phyloP scores from a whole-genome alignment of 1,140 invertebrate genomes.

The Calliphora vicina region DNA sequence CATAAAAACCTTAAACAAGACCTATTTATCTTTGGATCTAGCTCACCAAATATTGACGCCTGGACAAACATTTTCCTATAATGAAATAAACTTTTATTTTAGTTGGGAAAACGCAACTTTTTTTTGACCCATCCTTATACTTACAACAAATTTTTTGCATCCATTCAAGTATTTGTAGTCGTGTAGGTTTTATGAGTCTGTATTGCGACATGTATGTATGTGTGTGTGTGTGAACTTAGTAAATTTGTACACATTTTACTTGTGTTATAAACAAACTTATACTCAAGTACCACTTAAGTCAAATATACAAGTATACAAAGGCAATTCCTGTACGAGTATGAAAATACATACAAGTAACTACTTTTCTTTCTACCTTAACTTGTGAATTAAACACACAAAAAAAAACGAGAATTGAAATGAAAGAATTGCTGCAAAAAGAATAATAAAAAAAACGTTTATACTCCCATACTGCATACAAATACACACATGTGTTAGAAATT shows the following conservation, averaged over 20 bases:
- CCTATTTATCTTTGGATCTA: no score
- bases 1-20: no score
- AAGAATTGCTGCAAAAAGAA: no score
- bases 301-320: background rate
- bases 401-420: background rate
- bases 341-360: no score
- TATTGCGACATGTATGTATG: background rate
- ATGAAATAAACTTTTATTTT: no score
- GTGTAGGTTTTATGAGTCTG: no score
- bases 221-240: background rate
- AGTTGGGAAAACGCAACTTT: no score
- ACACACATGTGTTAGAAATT: background rate
- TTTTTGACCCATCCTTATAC: no score
- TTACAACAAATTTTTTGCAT: no score
- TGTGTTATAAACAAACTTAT: conserved; percentile 4
- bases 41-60: no score
- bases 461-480: background rate
- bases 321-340: background rate
- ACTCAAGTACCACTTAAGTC: background rate
- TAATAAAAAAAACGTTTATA: no score
- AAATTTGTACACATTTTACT: background rate
- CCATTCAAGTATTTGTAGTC: background rate
- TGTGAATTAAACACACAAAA: background rate
- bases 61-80: no score
- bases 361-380: background rate